Percentiles rank a stretch among this genome's conserved stretches.
Conservation (phyloP, 2,797 vertebrate species). For the Streptopelia turtur region DNA sequence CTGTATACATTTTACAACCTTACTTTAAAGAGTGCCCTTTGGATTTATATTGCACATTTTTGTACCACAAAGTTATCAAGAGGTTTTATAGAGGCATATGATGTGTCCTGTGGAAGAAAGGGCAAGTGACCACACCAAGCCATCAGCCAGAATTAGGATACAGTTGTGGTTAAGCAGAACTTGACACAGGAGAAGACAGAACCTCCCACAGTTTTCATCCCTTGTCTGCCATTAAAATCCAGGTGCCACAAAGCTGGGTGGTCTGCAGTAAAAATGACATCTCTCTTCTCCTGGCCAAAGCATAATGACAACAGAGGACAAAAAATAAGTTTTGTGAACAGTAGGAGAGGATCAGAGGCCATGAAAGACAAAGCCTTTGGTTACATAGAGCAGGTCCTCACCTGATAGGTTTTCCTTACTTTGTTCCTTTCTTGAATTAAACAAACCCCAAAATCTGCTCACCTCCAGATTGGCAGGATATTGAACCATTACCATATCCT, state of each 20-base stretch:
- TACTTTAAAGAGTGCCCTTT: neutral
- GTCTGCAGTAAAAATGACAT: neutral
- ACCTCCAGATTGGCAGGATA: neutral
- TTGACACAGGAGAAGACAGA: neutral
- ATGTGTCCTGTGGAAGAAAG: neutral
- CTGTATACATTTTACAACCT: neutral
- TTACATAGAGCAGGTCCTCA: neutral
- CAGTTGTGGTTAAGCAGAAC: neutral
- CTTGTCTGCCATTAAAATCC: neutral
- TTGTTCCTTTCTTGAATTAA: neutral
- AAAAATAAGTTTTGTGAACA: neutral
- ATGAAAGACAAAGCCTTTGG: neutral
- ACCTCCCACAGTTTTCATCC: neutral
- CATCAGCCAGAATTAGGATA: neutral
- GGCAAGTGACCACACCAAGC: neutral
- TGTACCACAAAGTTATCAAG: neutral
- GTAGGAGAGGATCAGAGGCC: neutral
- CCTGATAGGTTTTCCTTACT: neutral
- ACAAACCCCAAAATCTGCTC: neutral
- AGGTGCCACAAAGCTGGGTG: neutral
- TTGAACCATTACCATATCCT: neutral
- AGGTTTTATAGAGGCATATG: neutral
- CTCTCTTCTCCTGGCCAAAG: neutral
- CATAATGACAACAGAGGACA: neutral
- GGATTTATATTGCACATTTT: neutral